A percentile compares a stretch with the other conserved stretches of the same genome.
Evolutionary conservation across 2,797 vertebrate genomes (phyloP).

Genomic region (Acanthurus leucopareius): DNA sequence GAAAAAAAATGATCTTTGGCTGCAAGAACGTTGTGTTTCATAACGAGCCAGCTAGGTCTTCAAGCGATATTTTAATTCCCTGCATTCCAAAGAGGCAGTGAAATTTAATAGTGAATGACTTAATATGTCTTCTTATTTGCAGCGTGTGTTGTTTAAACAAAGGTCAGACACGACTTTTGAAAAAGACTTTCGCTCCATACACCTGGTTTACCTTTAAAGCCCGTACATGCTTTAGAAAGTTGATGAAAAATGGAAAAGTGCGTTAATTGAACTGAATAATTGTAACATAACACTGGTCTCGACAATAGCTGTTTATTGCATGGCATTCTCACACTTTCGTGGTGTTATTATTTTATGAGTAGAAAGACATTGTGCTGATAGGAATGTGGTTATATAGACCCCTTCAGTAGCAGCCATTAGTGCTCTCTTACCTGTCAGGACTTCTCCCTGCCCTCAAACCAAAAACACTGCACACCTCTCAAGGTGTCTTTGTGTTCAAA

Average conservation of each 20-base stretch:
- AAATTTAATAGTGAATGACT: conserved; percentile 50
- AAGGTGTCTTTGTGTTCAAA: conserved; percentile 79
- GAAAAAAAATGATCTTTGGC: conserved; percentile 73
- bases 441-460: conserved; percentile 64
- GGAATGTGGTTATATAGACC: conserved; percentile 11
- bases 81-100: conserved; percentile 36
- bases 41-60: conserved; percentile 74
- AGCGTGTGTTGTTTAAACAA: conserved; percentile 12
- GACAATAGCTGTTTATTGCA: conserved; percentile 7
- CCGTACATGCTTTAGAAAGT: not conserved
- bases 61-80: conserved; percentile 64
- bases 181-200: not conserved
- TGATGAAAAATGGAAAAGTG: not conserved
- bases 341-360: not conserved
- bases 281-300: not conserved
- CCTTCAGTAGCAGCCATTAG: conserved; percentile 64
- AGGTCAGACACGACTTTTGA: conserved; percentile 31
- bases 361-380: not conserved
- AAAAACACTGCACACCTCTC: conserved; percentile 65
- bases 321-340: not conserved
- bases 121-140: conserved; percentile 46
- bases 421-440: conserved; percentile 65
- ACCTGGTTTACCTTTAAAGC: conserved; percentile 15
- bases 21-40: conserved; percentile 71
- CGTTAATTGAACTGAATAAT: conserved; percentile 22